Percentiles rank a stretch among this genome's conserved stretches.
Conservation (phyloP, 2,113 vertebrate genomes). For the Dascyllus trimaculatus region DNA sequence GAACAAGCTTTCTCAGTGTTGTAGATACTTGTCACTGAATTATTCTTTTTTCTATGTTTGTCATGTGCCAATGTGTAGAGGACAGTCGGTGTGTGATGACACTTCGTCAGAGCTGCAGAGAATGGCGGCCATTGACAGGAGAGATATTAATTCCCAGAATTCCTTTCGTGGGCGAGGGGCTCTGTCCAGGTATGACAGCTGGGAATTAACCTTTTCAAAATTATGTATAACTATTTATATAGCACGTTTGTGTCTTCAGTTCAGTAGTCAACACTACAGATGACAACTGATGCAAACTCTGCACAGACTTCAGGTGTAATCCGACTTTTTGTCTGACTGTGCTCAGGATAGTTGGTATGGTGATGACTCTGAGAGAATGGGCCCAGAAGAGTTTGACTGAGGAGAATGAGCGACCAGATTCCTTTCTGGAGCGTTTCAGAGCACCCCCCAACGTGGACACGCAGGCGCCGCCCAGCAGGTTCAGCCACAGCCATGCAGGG, state of each 20-base stretch:
- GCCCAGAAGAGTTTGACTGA: slow-evolving; percentile 89
- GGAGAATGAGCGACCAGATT: slow-evolving; percentile 90
- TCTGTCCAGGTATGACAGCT: slow-evolving; percentile 85
- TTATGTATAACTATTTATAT: background rate
- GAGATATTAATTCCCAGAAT: slow-evolving; percentile 70
- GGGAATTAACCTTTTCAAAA: background rate
- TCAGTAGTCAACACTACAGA: too few species aligned
- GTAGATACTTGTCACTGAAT: too few species aligned
- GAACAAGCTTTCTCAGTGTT: too few species aligned
- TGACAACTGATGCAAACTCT: too few species aligned
- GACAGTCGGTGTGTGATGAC: slow-evolving; percentile 83
- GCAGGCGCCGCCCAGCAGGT: slow-evolving; percentile 80
- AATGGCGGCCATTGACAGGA: slow-evolving; percentile 78
- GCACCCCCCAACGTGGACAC: slow-evolving; percentile 85
- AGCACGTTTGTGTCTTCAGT: background rate
- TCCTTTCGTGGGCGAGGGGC: slow-evolving; percentile 82
- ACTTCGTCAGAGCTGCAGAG: slow-evolving; percentile 88
- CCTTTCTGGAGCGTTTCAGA: slow-evolving; percentile 93
- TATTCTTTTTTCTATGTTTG: too few species aligned
- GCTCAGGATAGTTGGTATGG: slow-evolving; percentile 87
- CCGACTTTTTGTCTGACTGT: background rate
- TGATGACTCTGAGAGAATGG: slow-evolving; percentile 93
- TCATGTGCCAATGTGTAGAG: slow-evolving; percentile 72
- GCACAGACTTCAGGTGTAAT: background rate
- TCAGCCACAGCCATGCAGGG: slow-evolving; percentile 76